A percentile compares a stretch with the other conserved stretches of the same genome.
Conservation (phyloP, 2,113 vertebrate species). For the Ciconia stormi region DNA sequence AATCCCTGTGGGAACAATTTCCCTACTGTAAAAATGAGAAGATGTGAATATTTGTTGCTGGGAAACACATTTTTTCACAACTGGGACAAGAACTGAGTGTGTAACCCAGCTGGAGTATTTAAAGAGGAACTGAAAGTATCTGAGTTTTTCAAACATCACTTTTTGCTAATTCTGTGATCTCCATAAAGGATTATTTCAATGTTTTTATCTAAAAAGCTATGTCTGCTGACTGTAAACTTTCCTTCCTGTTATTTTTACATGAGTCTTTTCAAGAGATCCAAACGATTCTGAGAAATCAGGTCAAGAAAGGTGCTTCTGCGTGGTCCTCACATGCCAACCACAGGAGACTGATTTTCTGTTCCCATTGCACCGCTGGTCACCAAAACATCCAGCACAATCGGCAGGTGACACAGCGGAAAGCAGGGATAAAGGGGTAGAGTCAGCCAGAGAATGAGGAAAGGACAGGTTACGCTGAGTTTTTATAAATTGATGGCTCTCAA, state of each 20-base stretch:
- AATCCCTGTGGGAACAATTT: neutral
- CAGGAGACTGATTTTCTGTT: neutral
- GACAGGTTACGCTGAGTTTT: neutral
- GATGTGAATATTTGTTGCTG: neutral
- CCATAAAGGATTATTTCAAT: neutral
- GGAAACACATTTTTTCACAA: fast-evolving
- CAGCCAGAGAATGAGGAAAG: neutral
- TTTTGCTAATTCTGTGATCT: neutral
- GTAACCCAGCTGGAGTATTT: neutral
- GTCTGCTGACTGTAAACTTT: neutral
- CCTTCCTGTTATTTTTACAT: neutral
- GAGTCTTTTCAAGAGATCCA: neutral
- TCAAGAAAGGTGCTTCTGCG: neutral
- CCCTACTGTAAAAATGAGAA: neutral
- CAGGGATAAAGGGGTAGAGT: neutral
- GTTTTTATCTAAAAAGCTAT: neutral
- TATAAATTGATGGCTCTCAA: neutral
- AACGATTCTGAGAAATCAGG: neutral
- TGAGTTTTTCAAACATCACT: neutral
- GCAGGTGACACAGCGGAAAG: neutral
- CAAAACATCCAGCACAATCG: fast-evolving
- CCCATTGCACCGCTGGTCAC: neutral
- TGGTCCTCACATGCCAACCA: neutral
- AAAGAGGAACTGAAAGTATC: neutral
- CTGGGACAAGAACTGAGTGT: neutral